Evolutionary conservation across 2,888 invertebrate species (phyloP), one percentile per base, ranked within the genome.

Genomic region (Coelinius sp.): DNA sequence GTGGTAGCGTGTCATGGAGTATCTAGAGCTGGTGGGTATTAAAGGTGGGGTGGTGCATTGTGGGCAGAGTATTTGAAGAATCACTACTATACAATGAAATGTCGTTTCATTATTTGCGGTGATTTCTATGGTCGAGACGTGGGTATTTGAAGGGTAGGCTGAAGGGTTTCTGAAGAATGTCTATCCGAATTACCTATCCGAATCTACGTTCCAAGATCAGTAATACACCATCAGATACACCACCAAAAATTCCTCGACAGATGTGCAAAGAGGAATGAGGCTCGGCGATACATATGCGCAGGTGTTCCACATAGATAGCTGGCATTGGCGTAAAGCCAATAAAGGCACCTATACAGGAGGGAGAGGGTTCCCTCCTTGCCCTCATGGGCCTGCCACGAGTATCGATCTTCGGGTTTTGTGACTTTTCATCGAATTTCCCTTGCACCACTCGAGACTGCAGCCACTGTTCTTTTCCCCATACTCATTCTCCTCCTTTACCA

Each of bases 261-360:
- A 63, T 41, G 24, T 24, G 63, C 41, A 14, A 59, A 31, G 46
- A 49, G 17, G 66, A 20, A 52, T 49, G 63, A 64, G 64, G 68
- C 52, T 53, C 53, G 67, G 41, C 41, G 41, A 63, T 63, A 72
- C 73, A 78, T 79, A 81, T 81, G 82, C 83, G 82, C 85, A 85
- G 85, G 85, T 85, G 85, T 84, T 85, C 83, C 83, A 84, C 82
- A 85, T 84, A 85, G 85, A 85, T 85, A 85, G 84, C 81, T 77
- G 80, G 79, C 82, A 85, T 85, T 85, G 85, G 85, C 84, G 83
- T 81, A 81, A 80, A 80, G 83, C 85, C 85, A 85, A 85, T 84
- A 82, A 83, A 84, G 81, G 82, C 81, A 82, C 82, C 84, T 76
- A 82, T 78, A 80, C 74, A 70, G 65, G 70, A n/a, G n/a, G n/a